Evolutionary conservation across 2,797 vertebrate genomes (phyloP).

Genomic region (Ceryle rudis): DNA sequence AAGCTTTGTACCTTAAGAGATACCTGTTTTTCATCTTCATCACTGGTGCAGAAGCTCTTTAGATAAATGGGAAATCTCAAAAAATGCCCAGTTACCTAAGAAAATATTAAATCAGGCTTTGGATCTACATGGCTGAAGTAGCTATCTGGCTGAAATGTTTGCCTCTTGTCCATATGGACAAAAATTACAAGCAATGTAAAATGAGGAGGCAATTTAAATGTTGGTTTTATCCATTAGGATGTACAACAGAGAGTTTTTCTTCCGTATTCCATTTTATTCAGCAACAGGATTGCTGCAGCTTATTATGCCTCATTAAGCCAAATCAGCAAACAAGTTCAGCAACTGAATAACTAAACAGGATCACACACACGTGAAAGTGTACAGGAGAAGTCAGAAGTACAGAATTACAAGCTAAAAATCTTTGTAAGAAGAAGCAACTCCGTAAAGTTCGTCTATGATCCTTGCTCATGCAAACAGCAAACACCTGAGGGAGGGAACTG

Average conservation of each 20-base stretch:
- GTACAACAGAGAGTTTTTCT: background rate
- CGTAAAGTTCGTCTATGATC: background rate
- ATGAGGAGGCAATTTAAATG: background rate
- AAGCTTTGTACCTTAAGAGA: background rate
- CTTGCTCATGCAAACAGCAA: background rate
- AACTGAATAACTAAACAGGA: background rate
- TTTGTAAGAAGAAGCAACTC: background rate
- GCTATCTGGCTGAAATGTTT: background rate
- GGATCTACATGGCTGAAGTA: background rate
- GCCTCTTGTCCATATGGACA: background rate
- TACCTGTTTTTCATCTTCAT: background rate
- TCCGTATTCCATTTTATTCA: background rate
- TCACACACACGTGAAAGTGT: background rate
- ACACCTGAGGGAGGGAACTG: background rate
- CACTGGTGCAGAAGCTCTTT: background rate
- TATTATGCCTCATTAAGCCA: background rate
- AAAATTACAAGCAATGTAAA: background rate
- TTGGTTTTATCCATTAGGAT: background rate
- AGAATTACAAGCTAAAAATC: background rate
- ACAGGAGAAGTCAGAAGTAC: background rate
- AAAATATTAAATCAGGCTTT: background rate
- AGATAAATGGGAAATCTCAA: background rate
- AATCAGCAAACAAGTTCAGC: conserved; percentile 28
- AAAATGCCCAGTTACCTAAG: background rate
- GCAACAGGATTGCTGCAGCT: background rate